These are phyloP conservation scores for Plebejus melissa DNA, from an alignment of 2,888 invertebrate species.

Conservation along the genomic window DNA sequence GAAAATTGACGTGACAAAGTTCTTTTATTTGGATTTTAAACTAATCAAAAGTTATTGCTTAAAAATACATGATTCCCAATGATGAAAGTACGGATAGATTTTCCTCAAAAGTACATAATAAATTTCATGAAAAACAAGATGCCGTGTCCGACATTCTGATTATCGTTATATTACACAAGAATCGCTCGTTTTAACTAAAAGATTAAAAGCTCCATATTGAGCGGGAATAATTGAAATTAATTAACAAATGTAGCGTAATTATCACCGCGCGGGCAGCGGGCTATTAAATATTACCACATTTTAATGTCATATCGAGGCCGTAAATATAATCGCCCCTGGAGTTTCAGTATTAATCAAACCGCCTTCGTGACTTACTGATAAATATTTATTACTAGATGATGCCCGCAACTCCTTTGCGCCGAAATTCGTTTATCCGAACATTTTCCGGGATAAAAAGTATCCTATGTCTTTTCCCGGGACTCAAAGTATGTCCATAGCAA, in stretches of 20 bases:
- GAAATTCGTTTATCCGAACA: too few species aligned
- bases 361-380: constrained; percentile 1
- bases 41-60: too few species aligned
- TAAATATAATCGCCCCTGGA: not conserved
- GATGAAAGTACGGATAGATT: not conserved
- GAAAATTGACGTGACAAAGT: too few species aligned
- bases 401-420: too few species aligned
- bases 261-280: not conserved
- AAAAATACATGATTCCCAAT: not conserved
- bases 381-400: not conserved
- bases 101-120: not conserved
- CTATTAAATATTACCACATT: not conserved
- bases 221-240: not conserved
- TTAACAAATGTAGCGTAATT: not conserved
- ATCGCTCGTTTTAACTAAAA: not conserved
- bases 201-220: not conserved
- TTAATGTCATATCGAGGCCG: not conserved
- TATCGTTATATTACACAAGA: not conserved
- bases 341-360: not conserved
- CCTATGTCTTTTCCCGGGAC: too few species aligned
- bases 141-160: not conserved
- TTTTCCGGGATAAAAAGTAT: too few species aligned
- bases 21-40: too few species aligned
- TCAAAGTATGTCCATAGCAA: too few species aligned
- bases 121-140: not conserved